Percentiles rank a stretch among this genome's conserved stretches.
These are phyloP conservation scores for Monodelphis domestica DNA, from an alignment of 2,797 vertebrate genomes.

Conservation along the genomic window DNA sequence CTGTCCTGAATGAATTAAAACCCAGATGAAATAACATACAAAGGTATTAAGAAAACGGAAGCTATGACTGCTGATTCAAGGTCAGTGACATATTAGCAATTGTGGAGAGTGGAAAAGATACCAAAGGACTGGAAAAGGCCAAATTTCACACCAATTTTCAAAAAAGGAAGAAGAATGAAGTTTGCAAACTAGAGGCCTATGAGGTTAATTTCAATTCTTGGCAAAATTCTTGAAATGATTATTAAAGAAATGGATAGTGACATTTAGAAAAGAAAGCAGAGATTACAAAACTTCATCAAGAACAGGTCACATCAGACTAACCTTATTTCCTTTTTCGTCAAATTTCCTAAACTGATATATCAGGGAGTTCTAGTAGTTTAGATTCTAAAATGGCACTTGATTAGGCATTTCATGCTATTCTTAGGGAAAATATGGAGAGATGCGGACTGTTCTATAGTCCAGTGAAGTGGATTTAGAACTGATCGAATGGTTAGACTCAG, in stretches of 20 bases:
- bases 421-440: background rate
- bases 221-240: background rate
- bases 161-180: background rate
- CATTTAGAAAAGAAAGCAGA: background rate
- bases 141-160: background rate
- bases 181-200: background rate
- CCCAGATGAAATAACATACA: background rate
- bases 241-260: background rate
- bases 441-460: background rate
- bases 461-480: background rate
- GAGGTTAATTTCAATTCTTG: background rate
- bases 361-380: background rate
- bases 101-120: background rate
- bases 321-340: background rate
- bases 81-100: background rate
- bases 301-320: background rate
- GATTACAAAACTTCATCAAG: background rate
- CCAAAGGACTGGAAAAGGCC: background rate
- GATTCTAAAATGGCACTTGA: background rate
- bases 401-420: background rate
- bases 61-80: background rate
- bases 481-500: background rate
- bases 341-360: background rate
- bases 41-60: background rate
- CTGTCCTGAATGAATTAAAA: background rate